These are phyloP conservation scores for Albula goreensis DNA, from an alignment of 2,113 vertebrate genomes.

Conservation along the genomic window DNA sequence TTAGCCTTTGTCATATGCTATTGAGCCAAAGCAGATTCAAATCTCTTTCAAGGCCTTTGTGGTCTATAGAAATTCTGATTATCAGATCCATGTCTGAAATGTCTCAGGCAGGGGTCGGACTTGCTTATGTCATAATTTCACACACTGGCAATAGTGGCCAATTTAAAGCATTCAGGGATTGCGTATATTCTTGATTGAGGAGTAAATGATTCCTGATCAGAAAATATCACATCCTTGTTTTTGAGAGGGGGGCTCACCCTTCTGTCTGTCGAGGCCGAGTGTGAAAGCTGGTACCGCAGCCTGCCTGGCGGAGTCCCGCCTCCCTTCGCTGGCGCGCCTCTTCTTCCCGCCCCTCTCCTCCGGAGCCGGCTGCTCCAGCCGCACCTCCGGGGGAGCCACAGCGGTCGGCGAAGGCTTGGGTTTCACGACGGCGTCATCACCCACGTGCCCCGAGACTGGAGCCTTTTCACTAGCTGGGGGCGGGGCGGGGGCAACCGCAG, in stretches of 20 bases:
- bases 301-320: conserved; percentile 50
- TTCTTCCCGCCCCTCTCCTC: conserved; percentile 53
- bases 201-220: too few relatives aligned
- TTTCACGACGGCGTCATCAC: conserved; percentile 72
- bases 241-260: conserved; percentile 74
- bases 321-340: conserved; percentile 54
- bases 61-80: too few relatives aligned
- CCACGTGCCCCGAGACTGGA: conserved; percentile 48
- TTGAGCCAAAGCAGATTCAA: too few relatives aligned
- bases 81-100: too few relatives aligned
- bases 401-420: conserved; percentile 66
- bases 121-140: too few relatives aligned
- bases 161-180: too few relatives aligned
- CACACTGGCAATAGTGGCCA: too few relatives aligned
- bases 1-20: too few relatives aligned
- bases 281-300: conserved; percentile 39
- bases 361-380: conserved; percentile 58
- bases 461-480: conserved; percentile 17
- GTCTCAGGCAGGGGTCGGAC: too few relatives aligned
- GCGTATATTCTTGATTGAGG: too few relatives aligned
- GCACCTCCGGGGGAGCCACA: conserved; percentile 58
- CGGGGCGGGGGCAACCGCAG: conserved; percentile 43
- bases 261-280: conserved; percentile 62
- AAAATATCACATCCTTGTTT: neutral
- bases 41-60: too few relatives aligned